phyloP scores from a whole-genome alignment of 1,140 invertebrate species.

The Hycleus cichorii region DNA sequence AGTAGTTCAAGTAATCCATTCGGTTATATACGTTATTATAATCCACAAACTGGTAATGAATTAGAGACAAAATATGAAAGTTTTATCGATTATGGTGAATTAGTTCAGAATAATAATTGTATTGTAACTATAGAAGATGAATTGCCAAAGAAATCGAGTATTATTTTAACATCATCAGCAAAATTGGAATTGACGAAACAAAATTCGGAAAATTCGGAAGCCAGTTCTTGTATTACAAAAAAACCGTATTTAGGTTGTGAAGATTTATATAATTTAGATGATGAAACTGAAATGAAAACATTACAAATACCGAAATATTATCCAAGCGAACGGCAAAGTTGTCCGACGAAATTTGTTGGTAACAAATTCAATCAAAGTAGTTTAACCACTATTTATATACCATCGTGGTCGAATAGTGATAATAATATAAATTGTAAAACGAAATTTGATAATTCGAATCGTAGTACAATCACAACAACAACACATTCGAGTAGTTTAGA shows the following conservation, averaged over 20 bases:
- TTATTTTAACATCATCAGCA: conserved; percentile 43
- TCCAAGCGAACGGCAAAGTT: conserved; percentile 36
- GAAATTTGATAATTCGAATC: conserved; percentile 11
- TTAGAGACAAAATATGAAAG: conserved; percentile 39
- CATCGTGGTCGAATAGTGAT: conserved; percentile 43
- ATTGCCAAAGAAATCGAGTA: conserved; percentile 29
- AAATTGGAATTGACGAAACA: conserved; percentile 41
- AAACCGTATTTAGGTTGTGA: conserved; percentile 54
- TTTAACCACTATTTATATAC: conserved; percentile 48
- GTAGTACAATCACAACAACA: conserved; percentile 19
- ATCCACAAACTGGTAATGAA: conserved; percentile 40
- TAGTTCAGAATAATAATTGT: neutral
- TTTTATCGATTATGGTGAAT: conserved; percentile 43
- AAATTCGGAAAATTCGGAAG: conserved; percentile 52
- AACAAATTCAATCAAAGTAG: conserved; percentile 48
- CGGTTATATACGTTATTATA: conserved; percentile 57
- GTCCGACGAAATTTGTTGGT: conserved; percentile 49
- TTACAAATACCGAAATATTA: conserved; percentile 23
- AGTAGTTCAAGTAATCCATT: conserved; percentile 47
- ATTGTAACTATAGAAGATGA: conserved; percentile 16
- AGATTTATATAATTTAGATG: conserved; percentile 55
- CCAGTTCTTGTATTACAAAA: conserved; percentile 47
- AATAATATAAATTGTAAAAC: conserved; percentile 31
- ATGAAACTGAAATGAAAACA: conserved; percentile 41
- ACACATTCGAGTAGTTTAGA: conserved; percentile 50